Base-by-base conservation (phyloP, 2,113 vertebrate species). In the Polypterus bichir region DNA sequence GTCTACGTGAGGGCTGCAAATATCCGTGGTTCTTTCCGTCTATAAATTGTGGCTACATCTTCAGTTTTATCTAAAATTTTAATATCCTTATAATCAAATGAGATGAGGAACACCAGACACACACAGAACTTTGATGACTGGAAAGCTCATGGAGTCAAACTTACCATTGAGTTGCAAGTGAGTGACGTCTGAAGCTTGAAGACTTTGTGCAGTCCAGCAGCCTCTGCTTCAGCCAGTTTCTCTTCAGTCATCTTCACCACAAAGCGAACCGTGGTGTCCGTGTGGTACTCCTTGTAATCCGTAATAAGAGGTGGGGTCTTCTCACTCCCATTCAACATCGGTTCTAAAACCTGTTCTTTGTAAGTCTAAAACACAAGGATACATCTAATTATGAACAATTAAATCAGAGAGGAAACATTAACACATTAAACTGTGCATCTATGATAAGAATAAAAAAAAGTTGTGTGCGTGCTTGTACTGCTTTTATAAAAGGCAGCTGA, bases 261-360 rank as follows among this genome's bases (percentile, higher is more conserved):
- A 11, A 99, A 99, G 68, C 83, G 93, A 62, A 99, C 96, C 0
- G 93, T 98, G 45, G 89, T 89, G 71, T 99, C 96, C 0, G 95
- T 99, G 79, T 99, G 94, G 69, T 99, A 98, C 27, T 99, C 95
- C 65, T 86, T 92, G 48, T 96, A 99, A 80, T 97, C 95, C 0
- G 85, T 90, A 77, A 99, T 97, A 3, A 99, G 86, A 54, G 94
- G 58, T 0, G 92, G 89, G 2, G 85, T 87, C 81, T 99, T 98
- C 66, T 99, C 95, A 1, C 91, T 91, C 60, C 94, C 95, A 1
- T 90, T 95, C 68, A 99, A 59, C 96, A 99, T 99, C 0, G 86
- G 84, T 73, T 99, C 96, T 76, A 99, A 80, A 59, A 99, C 92
- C 9, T 91, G 92, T 72, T 99, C 96, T 65, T 99, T 99, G 9